Conservation (phyloP, 2,797 vertebrate species). For the Philypnodon macrostomus region DNA sequence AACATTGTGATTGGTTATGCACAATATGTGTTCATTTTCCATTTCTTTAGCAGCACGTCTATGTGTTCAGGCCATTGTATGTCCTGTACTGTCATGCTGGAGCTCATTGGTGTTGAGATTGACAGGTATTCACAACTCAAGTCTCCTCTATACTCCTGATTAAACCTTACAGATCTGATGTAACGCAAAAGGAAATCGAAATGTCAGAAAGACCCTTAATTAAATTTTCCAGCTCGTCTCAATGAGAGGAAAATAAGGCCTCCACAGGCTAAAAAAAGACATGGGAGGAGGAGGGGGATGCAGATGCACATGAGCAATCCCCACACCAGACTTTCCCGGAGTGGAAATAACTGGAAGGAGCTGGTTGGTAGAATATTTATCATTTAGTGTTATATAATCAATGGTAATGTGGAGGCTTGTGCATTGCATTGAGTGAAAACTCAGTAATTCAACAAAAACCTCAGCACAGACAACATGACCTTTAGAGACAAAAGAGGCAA, state of each 20-base stretch:
- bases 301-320: constrained; percentile 62
- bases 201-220: constrained; percentile 72
- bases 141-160: constrained; percentile 47
- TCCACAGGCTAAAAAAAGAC: constrained; percentile 71
- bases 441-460: not conserved
- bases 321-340: constrained; percentile 42
- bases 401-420: constrained; percentile 18
- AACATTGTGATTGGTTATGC: too few relatives aligned
- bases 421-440: constrained; percentile 5
- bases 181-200: constrained; percentile 71
- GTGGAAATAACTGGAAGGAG: constrained; percentile 28
- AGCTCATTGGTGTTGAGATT: constrained; percentile 40
- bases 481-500: constrained; percentile 20
- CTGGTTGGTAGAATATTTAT: constrained; percentile 14
- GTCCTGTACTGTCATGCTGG: constrained; percentile 10
- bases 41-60: too few relatives aligned
- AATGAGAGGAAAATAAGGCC: constrained; percentile 67
- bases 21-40: too few relatives aligned
- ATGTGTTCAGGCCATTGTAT: constrained; percentile 16
- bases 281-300: constrained; percentile 45
- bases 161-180: constrained; percentile 64
- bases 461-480: constrained; percentile 4
- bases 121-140: constrained; percentile 13
- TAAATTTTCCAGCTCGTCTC: constrained; percentile 71
- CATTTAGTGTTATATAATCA: constrained; percentile 22